Percentiles rank a stretch among this genome's conserved stretches.
phyloP scores from a whole-genome alignment of 2,113 vertebrate genomes.

The Alligator mississippiensis region DNA sequence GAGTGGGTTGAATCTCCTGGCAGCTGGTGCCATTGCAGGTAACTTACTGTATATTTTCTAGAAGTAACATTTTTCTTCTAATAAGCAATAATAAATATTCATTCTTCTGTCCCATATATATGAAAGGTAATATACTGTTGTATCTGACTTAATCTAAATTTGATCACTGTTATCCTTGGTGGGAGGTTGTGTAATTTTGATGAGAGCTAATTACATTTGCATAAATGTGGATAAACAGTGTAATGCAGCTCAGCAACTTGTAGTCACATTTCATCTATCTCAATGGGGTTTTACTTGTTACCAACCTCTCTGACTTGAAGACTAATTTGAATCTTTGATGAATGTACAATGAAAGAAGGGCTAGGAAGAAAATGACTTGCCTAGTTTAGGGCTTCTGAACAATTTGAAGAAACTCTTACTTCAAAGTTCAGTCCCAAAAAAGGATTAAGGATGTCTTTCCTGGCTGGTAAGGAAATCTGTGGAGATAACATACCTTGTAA shows the following conservation, averaged over 20 bases:
- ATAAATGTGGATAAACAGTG: slow-evolving; percentile 89
- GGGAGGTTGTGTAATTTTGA: slow-evolving; percentile 81
- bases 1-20: slow-evolving; percentile 91
- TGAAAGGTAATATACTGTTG: slow-evolving; percentile 77
- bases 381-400: slow-evolving; percentile 17
- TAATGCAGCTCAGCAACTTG: slow-evolving; percentile 84
- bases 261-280: slow-evolving; percentile 83
- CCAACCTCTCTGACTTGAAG: slow-evolving; percentile 65
- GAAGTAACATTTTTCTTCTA: not conserved
- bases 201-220: slow-evolving; percentile 89
- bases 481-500: not conserved
- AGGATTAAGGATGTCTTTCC: not conserved
- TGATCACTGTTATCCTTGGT: slow-evolving; percentile 80
- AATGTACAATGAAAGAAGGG: slow-evolving; percentile 60
- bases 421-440: slow-evolving; percentile 18
- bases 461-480: not conserved
- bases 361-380: slow-evolving; percentile 34
- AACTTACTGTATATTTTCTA: slow-evolving; percentile 67
- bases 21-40: slow-evolving; percentile 97
- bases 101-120: slow-evolving; percentile 64
- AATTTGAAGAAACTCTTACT: slow-evolving; percentile 34
- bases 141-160: slow-evolving; percentile 81
- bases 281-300: slow-evolving; percentile 78
- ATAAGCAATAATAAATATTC: slow-evolving; percentile 71
- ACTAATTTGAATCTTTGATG: slow-evolving; percentile 72